Conservation (phyloP, 2,888 invertebrate species). For the Leistus spinibarbis region DNA sequence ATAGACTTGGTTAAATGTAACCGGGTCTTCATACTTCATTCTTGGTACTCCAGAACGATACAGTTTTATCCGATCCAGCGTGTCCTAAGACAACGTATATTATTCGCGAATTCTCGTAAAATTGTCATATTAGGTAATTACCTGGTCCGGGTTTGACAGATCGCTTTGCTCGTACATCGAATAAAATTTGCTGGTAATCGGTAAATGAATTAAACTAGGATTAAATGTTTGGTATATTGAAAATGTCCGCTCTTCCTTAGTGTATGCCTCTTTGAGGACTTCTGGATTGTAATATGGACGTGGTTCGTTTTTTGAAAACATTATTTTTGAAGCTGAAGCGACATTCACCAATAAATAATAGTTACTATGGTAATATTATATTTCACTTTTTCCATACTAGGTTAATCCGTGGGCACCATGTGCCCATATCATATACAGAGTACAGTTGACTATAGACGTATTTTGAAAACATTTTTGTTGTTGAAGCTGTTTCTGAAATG, state of each 20-base stretch:
- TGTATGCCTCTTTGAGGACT: neutral
- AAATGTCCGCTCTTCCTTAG: neutral
- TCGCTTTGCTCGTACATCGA: neutral
- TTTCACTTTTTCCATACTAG: too few relatives aligned
- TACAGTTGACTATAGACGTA: too few relatives aligned
- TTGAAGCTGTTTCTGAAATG: too few relatives aligned
- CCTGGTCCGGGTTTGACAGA: neutral
- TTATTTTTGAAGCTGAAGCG: neutral
- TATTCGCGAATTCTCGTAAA: neutral
- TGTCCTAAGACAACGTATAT: neutral
- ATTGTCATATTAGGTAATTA: neutral
- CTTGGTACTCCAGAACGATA: neutral
- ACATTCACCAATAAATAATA: neutral
- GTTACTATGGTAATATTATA: neutral
- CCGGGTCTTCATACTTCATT: neutral
- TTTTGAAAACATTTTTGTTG: too few relatives aligned
- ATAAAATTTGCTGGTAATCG: neutral
- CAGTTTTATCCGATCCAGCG: neutral
- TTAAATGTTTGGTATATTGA: neutral
- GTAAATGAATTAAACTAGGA: neutral
- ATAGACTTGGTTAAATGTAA: neutral
- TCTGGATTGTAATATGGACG: neutral
- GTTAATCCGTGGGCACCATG: too few relatives aligned
- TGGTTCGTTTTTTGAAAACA: neutral
- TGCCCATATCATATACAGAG: too few relatives aligned